phyloP scores from a whole-genome alignment of 2,888 invertebrate genomes.

The Drosophila formosana region DNA sequence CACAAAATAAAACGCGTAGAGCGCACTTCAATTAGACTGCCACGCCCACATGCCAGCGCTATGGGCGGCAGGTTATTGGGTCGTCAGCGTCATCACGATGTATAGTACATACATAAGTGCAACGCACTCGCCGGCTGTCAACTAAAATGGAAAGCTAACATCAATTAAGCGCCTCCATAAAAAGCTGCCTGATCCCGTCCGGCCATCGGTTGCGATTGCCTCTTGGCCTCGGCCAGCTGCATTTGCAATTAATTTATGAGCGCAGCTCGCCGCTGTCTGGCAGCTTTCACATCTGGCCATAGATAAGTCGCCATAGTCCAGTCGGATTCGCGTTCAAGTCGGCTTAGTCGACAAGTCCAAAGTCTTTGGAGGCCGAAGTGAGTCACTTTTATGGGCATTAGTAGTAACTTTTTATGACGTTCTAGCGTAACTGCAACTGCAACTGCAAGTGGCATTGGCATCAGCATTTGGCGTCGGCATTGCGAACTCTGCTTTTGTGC shows the following conservation, averaged over 20 bases:
- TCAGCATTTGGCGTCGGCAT: slow-evolving; percentile 4
- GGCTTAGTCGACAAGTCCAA: slow-evolving; percentile 42
- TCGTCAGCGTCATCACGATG: slow-evolving; percentile 23
- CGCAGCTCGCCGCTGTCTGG: slow-evolving; percentile 37
- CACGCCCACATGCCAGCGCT: slow-evolving; percentile 13
- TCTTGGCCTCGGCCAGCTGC: slow-evolving; percentile 3
- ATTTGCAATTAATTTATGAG: slow-evolving; percentile 73
- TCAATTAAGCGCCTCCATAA: slow-evolving; percentile 67
- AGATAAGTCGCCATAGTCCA: slow-evolving; percentile 58
- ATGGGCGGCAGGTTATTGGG: slow-evolving; percentile 51
- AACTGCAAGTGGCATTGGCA: slow-evolving; percentile 2
- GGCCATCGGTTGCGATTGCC: neutral
- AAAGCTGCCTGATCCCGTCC: slow-evolving; percentile 15
- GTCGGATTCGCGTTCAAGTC: slow-evolving; percentile 42
- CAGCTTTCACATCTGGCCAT: slow-evolving; percentile 60
- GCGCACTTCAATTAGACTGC: slow-evolving; percentile 62
- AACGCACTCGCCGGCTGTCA: slow-evolving; percentile 68
- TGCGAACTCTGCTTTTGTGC: slow-evolving; percentile 8
- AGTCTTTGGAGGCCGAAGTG: slow-evolving; percentile 18
- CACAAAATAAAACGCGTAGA: slow-evolving; percentile 16
- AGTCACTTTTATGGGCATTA: slow-evolving; percentile 68
- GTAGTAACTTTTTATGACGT: slow-evolving; percentile 58
- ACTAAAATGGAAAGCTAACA: slow-evolving; percentile 80
- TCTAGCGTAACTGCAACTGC: slow-evolving; percentile 14
- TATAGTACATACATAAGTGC: slow-evolving; percentile 51